These are phyloP conservation scores for Drepanosiphum platanoidis DNA, from an alignment of 2,888 invertebrate species.

Conservation along the genomic window DNA sequence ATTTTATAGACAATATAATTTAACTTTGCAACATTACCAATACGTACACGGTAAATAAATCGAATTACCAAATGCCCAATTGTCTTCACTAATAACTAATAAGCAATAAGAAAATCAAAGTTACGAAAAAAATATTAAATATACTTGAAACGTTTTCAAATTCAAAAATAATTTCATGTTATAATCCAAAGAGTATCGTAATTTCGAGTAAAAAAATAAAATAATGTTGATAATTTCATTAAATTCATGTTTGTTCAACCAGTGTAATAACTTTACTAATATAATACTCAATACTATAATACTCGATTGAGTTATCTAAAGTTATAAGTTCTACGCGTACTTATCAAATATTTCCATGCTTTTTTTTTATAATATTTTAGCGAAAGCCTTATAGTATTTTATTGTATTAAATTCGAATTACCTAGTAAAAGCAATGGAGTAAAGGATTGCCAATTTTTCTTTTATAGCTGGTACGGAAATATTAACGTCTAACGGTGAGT, in stretches of 20 bases:
- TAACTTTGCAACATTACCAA: no score
- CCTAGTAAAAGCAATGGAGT: conserved; percentile 84
- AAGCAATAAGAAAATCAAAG: no score
- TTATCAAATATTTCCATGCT: neutral
- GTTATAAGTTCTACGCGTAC: neutral
- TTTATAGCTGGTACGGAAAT: conserved; percentile 69
- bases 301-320: neutral
- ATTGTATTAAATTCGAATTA: conserved; percentile 66
- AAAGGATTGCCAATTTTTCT: conserved; percentile 79
- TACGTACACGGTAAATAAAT: no score
- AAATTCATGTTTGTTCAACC: neutral
- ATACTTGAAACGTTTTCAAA: no score
- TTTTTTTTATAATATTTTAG: no score
- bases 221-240: neutral
- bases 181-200: neutral
- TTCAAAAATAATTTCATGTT: no score
- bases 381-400: neutral
- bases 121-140: no score
- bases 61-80: no score
- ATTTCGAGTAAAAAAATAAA: neutral
- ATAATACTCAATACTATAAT: neutral
- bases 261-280: neutral
- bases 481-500: conserved; percentile 64
- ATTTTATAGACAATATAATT: no score
- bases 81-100: no score